Conservation (phyloP, 2,113 vertebrate genomes). For the Petaurus breviceps region DNA sequence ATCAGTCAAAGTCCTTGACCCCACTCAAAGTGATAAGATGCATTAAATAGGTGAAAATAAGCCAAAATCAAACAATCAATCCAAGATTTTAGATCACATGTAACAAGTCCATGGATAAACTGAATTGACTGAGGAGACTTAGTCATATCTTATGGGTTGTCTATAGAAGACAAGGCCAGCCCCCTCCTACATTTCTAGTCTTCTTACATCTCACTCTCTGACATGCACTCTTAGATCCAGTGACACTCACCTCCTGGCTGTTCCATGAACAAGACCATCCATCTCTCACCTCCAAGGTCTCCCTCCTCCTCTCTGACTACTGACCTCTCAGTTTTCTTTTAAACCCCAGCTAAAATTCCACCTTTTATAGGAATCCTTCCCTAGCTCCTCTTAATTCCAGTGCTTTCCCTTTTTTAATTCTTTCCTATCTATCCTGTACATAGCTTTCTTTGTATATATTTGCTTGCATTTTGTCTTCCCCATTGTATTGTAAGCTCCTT, state of each 20-base stretch:
- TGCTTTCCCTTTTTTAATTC: not conserved
- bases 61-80: not conserved
- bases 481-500: not conserved
- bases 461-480: not conserved
- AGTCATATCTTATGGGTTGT: not conserved
- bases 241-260: not conserved
- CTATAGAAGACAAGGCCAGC: not conserved
- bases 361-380: not conserved
- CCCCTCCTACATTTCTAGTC: not conserved
- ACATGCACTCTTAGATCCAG: not conserved
- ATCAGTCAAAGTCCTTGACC: not conserved
- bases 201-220: not conserved
- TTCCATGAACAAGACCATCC: not conserved
- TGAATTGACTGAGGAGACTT: not conserved
- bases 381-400: not conserved
- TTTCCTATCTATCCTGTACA: not conserved
- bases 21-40: not conserved
- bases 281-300: not conserved
- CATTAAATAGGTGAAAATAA: not conserved
- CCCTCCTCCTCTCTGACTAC: not conserved
- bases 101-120: not conserved
- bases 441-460: not conserved
- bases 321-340: not conserved
- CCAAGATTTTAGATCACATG: not conserved
- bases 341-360: not conserved